These are phyloP conservation scores for Chydorus sphaericus DNA, from an alignment of 2,888 invertebrate genomes.

Conservation along the genomic window DNA sequence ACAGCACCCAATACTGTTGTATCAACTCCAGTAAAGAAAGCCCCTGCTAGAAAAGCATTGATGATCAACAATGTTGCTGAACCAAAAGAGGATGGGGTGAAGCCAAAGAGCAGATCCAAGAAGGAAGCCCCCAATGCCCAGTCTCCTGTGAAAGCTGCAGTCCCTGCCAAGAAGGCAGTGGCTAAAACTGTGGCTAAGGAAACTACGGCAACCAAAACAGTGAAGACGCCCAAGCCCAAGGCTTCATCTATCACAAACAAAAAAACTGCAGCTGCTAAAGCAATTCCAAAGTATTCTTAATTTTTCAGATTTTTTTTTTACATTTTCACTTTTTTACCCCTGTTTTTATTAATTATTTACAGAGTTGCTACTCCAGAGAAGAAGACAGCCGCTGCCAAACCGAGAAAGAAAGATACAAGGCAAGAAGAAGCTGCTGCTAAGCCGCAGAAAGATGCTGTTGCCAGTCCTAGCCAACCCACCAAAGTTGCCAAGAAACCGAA, in stretches of 20 bases:
- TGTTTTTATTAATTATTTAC: too few species aligned
- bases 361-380: conserved; percentile 3
- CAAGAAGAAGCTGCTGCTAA: conserved; percentile 2
- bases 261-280: neutral
- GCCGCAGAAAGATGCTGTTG: neutral
- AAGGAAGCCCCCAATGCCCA: neutral
- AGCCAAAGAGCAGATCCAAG: neutral
- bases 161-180: neutral
- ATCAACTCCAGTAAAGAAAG: neutral
- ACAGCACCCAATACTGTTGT: neutral
- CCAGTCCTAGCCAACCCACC: too few species aligned
- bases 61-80: neutral
- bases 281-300: neutral
- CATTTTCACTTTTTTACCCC: too few species aligned
- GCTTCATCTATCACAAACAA: neutral
- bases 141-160: neutral
- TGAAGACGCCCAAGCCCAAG: neutral
- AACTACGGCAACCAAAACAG: neutral
- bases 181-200: neutral
- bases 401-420: too few species aligned
- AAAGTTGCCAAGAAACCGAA: conserved; percentile 12
- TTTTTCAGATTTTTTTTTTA: too few species aligned
- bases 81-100: conserved; percentile 2
- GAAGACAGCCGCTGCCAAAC: neutral
- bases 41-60: too few species aligned